Conservation (phyloP, 1,140 invertebrate species). For the Wasmannia auropunctata region DNA sequence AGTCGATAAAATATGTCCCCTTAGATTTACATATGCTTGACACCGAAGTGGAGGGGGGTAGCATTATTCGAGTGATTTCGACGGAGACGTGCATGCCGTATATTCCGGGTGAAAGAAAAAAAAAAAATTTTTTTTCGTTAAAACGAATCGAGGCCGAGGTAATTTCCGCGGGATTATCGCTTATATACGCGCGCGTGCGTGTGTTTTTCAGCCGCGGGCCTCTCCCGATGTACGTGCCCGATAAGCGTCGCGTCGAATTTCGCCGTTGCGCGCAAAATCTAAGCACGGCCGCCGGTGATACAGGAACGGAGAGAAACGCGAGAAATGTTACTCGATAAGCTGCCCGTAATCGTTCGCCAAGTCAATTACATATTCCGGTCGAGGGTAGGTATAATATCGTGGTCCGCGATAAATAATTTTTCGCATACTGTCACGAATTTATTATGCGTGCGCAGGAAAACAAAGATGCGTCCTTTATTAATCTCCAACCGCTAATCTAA, state of each 20-base stretch:
- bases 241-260: slow-evolving; percentile 45
- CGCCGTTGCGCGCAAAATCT: not conserved
- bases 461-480: not conserved
- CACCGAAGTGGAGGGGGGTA: not conserved
- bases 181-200: not conserved
- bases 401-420: too few relatives aligned
- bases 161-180: slow-evolving; percentile 17
- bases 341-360: not conserved
- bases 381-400: too few relatives aligned
- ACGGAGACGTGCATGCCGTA: not conserved
- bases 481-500: not conserved
- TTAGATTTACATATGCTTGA: slow-evolving; percentile 2
- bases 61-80: not conserved
- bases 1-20: slow-evolving; percentile 2
- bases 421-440: not conserved
- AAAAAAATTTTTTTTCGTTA: not conserved
- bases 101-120: too few relatives aligned
- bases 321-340: not conserved
- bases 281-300: not conserved
- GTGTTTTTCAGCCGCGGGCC: not conserved
- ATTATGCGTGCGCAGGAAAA: too few relatives aligned
- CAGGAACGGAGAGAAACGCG: not conserved
- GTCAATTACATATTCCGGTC: not conserved
- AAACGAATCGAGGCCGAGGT: not conserved
- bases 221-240: slow-evolving; percentile 49